A percentile compares a stretch with the other conserved stretches of the same genome.
These are phyloP conservation scores for Megalopta genalis DNA, from an alignment of 1,140 invertebrate species.

Conservation along the genomic window DNA sequence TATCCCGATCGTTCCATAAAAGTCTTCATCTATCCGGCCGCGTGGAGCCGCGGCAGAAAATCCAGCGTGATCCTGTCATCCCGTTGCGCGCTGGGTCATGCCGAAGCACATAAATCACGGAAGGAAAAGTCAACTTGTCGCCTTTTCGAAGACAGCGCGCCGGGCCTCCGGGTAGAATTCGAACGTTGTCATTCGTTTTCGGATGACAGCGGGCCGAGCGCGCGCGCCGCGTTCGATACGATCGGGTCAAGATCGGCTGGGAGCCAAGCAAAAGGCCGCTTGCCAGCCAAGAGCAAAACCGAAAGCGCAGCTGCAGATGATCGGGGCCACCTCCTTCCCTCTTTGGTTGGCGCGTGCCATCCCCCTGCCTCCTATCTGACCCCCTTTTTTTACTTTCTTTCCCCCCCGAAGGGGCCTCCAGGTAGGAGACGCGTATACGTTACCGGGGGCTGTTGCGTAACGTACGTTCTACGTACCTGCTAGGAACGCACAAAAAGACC, in stretches of 20 bases:
- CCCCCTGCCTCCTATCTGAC: constrained; percentile 59
- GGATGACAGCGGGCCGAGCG: constrained; percentile 63
- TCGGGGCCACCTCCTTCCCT: constrained; percentile 54
- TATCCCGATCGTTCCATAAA: too few species aligned
- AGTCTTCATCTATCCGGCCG: too few species aligned
- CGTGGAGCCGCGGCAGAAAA: background rate
- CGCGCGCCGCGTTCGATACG: constrained; percentile 60
- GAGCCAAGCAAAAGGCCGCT: constrained; percentile 61
- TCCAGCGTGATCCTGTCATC: background rate
- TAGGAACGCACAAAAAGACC: constrained; percentile 10
- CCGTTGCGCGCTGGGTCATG: background rate
- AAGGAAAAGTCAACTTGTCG: constrained; percentile 60
- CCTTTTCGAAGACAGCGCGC: constrained; percentile 24
- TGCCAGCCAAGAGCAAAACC: constrained; percentile 65
- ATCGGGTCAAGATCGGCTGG: constrained; percentile 70
- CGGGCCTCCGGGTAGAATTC: constrained; percentile 42
- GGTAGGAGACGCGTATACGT: constrained; percentile 64
- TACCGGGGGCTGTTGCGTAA: constrained; percentile 67
- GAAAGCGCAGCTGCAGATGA: constrained; percentile 64
- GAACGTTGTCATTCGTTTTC: constrained; percentile 63
- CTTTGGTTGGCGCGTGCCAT: constrained; percentile 74
- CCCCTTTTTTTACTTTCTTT: constrained; percentile 55
- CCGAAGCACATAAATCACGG: constrained; percentile 40
- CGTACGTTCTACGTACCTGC: constrained; percentile 69
- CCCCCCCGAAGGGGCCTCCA: constrained; percentile 46